Evolutionary conservation across 2,888 invertebrate species (phyloP), one percentile per base, ranked within the genome.

Genomic region (Mellilla xanthometata): DNA sequence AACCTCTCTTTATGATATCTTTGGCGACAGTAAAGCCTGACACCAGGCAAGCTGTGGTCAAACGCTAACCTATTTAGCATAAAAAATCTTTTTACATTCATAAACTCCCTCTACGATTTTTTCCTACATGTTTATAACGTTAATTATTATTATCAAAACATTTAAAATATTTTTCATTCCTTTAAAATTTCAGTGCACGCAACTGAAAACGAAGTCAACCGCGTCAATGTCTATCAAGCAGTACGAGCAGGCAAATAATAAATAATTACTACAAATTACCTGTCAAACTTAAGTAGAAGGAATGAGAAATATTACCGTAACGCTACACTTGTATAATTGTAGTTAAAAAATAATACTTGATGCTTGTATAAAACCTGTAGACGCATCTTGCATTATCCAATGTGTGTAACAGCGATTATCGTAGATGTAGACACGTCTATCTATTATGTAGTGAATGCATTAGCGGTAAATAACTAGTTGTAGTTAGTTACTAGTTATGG

Each of bases 171-270:
- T 79, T 79, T 75, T 81, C 80, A 81, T 85, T 78, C 77, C 80
- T 76, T 55, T 76, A 63, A 58, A 42, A 63, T 84, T 84, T 68
- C 84, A 85, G 85, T 58, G 83, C 83, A 56, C 81, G 72, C 58
- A 76, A 77, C 66, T 80, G 75, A 80, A 61, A 64, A 5, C 35
- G 72, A 71, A 59, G 62, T 68, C 70, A 60, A 8, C 72, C 69
- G 54, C 72, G 56, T 61, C 68, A 15, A 54, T 53, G 41, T 48
- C 40, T 54, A 40, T 11, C 56, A 61, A 79, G 79, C 77, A 75
- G 76, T 81, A 49, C 58, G 56, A 61, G 61, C 12, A 36, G n/a
- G 19, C 36, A 19, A 19, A 12, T 3, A 12, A 24, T 24, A 24
- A 24, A 24, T 24, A 24, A 24, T 24, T n/a, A 24, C n/a, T 24